Base-by-base conservation (phyloP, 2,797 vertebrate genomes). In the Coranthus polyacanthus region DNA sequence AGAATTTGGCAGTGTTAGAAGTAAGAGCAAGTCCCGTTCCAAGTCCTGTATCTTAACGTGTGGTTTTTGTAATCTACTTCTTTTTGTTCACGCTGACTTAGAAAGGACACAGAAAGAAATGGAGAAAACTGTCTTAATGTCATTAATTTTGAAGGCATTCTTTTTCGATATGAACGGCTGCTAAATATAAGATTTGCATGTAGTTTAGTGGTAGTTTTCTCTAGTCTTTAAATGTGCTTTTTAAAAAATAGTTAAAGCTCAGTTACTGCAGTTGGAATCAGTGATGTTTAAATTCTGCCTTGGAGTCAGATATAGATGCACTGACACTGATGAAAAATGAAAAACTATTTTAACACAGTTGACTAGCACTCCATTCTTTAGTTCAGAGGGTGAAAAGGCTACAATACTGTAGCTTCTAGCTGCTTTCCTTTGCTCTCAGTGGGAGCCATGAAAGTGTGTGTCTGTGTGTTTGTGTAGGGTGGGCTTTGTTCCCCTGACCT, bases 401-500 rank as follows among this genome's bases (percentile, higher is more conserved):
- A 32, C 29, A 32, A 9, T 34, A 44, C 54, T 41, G 54, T 29
- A 51, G 51, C 41, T 26, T 5, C 29, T 41, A 61, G 39, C 42
- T 39, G 62, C 57, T 62, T 64, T 15, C 24, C 1, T 53, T 4
- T 50, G 57, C 54, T 58, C 10, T 54, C 38, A 16, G 20, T n/a
- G 16, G 55, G 45, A 49, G 39, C 36, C 4, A 2, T 62, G 39
- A 12, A 34, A 20, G 53, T 73, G 62, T 63, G 42, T 61, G 42
- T n/a, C 52, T 49, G 42, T 59, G 63, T 64, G 51, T 74, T 6
- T 81, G 57, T 56, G 72, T 9, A 39, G 62, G 75, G 78, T 75
- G 81, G 78, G 80, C 83, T 89, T 87, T 91, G 85, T 87, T 84
- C 75, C 59, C 73, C 76, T 91, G 88, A 91, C 88, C 89, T 82